phyloP scores from a whole-genome alignment of 2,797 vertebrate genomes.

The Poeciliopsis paucimaculata region DNA sequence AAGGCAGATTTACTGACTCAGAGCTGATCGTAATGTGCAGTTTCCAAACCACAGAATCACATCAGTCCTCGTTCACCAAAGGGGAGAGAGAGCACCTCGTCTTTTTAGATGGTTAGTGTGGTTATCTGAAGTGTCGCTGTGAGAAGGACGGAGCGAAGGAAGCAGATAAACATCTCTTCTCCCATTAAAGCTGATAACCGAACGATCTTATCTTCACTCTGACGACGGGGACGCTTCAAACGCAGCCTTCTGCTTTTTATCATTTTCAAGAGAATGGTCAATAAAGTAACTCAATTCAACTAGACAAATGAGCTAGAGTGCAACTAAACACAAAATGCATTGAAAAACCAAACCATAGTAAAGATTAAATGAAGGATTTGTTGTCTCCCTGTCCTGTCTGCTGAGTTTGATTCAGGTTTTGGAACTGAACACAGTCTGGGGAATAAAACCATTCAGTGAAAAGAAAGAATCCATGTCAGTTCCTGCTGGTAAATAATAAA shows the following conservation, averaged over 20 bases:
- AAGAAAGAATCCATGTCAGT: background rate
- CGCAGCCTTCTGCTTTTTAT: conserved; percentile 1
- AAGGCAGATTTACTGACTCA: conserved; percentile 8
- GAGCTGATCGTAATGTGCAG: conserved; percentile 14
- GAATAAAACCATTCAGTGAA: background rate
- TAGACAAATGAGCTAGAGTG: conserved; percentile 2
- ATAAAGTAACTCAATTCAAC: conserved; percentile 2
- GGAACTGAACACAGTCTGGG: background rate
- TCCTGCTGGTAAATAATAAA: background rate
- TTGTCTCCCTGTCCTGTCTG: background rate
- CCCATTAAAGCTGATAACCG: conserved; percentile 30
- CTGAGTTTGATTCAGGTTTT: background rate
- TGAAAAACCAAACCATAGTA: background rate
- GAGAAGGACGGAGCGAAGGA: conserved; percentile 33
- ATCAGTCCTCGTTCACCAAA: conserved; percentile 58
- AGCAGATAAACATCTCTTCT: conserved; percentile 34
- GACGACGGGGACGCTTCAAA: background rate
- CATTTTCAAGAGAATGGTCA: conserved; percentile 27
- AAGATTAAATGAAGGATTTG: background rate
- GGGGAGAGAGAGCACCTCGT: conserved; percentile 40
- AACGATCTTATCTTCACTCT: conserved; percentile 25
- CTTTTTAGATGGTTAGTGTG: conserved; percentile 60
- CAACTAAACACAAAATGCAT: background rate
- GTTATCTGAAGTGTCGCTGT: conserved; percentile 35
- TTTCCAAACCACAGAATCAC: conserved; percentile 38